A percentile compares a stretch with the other conserved stretches of the same genome.
These are phyloP conservation scores for Dascyllus trimaculatus DNA, from an alignment of 2,113 vertebrate species.

Conservation along the genomic window DNA sequence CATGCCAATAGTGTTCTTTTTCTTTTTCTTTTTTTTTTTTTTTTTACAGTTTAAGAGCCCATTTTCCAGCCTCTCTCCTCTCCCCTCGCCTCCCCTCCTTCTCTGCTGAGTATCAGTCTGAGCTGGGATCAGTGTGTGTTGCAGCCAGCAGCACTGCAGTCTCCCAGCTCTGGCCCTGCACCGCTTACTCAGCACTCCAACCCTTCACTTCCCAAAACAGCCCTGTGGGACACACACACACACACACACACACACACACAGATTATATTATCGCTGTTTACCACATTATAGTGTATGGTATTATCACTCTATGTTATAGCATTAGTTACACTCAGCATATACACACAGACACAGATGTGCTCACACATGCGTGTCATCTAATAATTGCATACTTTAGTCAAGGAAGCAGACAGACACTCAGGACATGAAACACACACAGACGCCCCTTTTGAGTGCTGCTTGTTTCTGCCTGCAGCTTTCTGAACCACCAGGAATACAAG, in stretches of 20 bases:
- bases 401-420: not conserved
- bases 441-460: not conserved
- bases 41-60: not conserved
- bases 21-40: not conserved
- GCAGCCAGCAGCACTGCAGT: conserved; percentile 82
- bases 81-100: not conserved
- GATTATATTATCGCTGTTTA: conserved; percentile 6
- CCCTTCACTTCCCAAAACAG: conserved; percentile 71
- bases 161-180: conserved; percentile 69
- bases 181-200: conserved; percentile 81
- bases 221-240: conserved; percentile 45
- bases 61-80: not conserved
- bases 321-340: not conserved
- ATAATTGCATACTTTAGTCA: conserved; percentile 18
- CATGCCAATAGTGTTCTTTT: not conserved
- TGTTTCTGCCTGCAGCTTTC: not conserved
- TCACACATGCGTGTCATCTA: conserved; percentile 43
- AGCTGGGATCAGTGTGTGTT: conserved; percentile 65
- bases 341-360: conserved; percentile 29
- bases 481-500: not conserved
- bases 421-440: not conserved
- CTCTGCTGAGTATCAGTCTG: conserved; percentile 54
- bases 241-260: conserved; percentile 24
- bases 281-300: conserved; percentile 1
- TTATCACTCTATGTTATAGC: not conserved